These are phyloP conservation scores for Bombus haemorrhoidalis DNA, from an alignment of 1,140 invertebrate species.

Conservation along the genomic window DNA sequence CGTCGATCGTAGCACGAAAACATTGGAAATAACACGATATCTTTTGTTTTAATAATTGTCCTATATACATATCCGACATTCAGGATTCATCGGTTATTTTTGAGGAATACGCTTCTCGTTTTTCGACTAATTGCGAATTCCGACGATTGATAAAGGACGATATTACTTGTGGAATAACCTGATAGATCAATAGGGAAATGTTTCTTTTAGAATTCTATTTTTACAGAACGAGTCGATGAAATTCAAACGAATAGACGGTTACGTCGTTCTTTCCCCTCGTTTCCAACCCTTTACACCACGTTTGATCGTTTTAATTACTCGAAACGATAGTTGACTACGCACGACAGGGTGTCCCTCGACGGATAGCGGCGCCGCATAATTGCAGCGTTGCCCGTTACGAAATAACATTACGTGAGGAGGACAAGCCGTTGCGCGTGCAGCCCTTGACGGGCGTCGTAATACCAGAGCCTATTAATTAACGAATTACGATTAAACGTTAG, in stretches of 20 bases:
- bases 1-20: no score
- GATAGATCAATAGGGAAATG: background rate
- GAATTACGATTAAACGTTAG: slow-evolving; percentile 71
- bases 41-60: no score
- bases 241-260: background rate
- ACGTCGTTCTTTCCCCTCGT: no score
- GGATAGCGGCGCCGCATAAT: background rate
- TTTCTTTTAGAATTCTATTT: no score
- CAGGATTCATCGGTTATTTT: no score
- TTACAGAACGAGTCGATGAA: background rate
- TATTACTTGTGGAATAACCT: no score
- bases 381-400: slow-evolving; percentile 4
- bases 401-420: background rate
- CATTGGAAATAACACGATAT: no score
- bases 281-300: no score
- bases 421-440: slow-evolving; percentile 28
- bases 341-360: slow-evolving; percentile 7
- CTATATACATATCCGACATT: no score
- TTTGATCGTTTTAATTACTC: slow-evolving; percentile 4
- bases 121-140: no score
- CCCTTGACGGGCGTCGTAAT: slow-evolving; percentile 35
- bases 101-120: no score
- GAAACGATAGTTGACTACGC: slow-evolving; percentile 13
- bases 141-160: background rate
- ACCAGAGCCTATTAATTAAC: slow-evolving; percentile 64